These are phyloP conservation scores for Furcula furcula DNA, from an alignment of 2,888 invertebrate species.

Conservation along the genomic window DNA sequence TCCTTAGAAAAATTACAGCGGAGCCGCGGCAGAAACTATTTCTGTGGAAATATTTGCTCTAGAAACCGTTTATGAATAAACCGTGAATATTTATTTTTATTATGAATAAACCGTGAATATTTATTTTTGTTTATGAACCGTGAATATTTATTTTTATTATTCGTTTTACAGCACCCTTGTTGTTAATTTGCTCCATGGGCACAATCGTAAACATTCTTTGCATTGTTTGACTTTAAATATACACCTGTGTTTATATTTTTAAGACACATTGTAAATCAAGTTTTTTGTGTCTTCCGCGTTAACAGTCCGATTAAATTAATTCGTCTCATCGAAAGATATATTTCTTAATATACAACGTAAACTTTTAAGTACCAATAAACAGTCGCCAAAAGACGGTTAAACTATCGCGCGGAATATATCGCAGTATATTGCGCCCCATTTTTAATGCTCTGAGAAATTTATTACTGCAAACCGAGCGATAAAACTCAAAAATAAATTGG, in stretches of 20 bases:
- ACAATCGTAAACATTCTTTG: not conserved
- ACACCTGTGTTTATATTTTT: not conserved
- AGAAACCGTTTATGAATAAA: too few species aligned
- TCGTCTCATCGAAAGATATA: conserved; percentile 9
- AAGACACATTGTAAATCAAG: not conserved
- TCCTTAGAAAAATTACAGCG: too few species aligned
- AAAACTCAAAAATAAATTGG: conserved; percentile 58
- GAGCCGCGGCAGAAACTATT: too few species aligned
- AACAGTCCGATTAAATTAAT: not conserved
- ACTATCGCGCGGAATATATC: conserved; percentile 42
- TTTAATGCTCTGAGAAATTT: conserved; percentile 47
- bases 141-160: not conserved
- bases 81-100: too few species aligned
- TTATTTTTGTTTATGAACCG: not conserved
- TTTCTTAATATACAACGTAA: conserved; percentile 32
- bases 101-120: too few species aligned
- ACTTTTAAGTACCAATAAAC: conserved; percentile 31
- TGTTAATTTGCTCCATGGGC: not conserved
- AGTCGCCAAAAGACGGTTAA: conserved; percentile 29
- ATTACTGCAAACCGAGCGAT: conserved; percentile 46
- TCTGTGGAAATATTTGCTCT: too few species aligned
- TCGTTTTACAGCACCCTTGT: not conserved
- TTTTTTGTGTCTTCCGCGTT: not conserved
- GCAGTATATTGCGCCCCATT: conserved; percentile 41
- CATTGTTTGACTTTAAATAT: not conserved